Evolutionary conservation across 2,797 vertebrate species (phyloP).

Genomic region (Acanthis flammea): DNA sequence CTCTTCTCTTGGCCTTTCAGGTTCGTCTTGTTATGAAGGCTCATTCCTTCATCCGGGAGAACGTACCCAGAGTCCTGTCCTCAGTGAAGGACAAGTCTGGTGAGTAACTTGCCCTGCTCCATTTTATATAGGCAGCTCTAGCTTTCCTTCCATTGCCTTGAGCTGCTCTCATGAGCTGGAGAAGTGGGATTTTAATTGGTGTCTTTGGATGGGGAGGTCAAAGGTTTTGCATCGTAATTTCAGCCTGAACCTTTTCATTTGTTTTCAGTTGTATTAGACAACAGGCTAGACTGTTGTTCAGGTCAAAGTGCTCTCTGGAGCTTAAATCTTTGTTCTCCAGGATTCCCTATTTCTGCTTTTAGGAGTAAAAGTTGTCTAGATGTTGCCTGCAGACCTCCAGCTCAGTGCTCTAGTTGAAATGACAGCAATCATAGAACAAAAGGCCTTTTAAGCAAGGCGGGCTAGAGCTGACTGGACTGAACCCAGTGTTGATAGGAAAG

Average conservation of each 20-base stretch:
- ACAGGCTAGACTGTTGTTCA: neutral
- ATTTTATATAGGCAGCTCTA: neutral
- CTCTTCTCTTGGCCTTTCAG: constrained; percentile 65
- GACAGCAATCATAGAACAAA: neutral
- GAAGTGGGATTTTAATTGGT: neutral
- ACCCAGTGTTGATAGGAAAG: neutral
- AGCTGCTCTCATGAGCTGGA: neutral
- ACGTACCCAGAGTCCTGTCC: constrained; percentile 82
- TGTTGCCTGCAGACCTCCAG: neutral
- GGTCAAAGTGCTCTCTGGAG: neutral
- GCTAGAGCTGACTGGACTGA: neutral
- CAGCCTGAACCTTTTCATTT: neutral
- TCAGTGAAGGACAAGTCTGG: constrained; percentile 80
- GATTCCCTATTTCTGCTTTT: neutral
- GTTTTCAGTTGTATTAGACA: neutral
- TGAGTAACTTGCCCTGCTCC: constrained; percentile 63
- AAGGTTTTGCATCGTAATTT: neutral
- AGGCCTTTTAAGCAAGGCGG: neutral
- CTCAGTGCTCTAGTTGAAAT: neutral
- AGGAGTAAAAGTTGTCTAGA: neutral
- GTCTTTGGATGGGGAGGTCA: neutral
- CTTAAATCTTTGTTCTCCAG: neutral
- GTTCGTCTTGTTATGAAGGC: constrained; percentile 93
- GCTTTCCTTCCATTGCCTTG: neutral
- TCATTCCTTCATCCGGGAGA: constrained; percentile 92